Evolutionary conservation across 1,140 invertebrate genomes (phyloP).

Genomic region (Orchesella cincta): DNA sequence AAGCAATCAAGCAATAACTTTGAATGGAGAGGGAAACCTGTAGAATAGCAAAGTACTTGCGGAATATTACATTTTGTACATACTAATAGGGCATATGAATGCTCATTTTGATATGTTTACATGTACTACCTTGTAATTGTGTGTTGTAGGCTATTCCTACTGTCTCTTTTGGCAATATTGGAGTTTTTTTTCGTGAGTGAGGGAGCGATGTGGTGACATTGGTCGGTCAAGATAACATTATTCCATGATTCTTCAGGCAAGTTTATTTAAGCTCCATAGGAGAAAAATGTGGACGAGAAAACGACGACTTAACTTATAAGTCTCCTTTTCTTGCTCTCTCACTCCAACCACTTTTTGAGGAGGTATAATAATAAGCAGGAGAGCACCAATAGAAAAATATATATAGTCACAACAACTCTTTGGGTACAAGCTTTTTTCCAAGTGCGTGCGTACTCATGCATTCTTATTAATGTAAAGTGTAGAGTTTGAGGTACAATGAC

Average conservation of each 20-base stretch:
- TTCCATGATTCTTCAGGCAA: constrained; percentile 8
- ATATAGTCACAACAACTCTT: neutral
- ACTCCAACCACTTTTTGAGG: neutral
- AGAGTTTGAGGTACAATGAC: constrained; percentile 5
- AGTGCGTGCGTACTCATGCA: neutral
- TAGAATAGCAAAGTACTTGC: too few relatives aligned
- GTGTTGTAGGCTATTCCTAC: too few relatives aligned
- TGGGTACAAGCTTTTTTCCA: too few relatives aligned
- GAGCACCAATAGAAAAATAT: neutral
- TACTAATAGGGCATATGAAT: too few relatives aligned
- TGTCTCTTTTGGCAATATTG: too few relatives aligned
- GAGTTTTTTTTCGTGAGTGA: too few relatives aligned
- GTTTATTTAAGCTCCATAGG: constrained; percentile 6
- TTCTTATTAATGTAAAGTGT: neutral
- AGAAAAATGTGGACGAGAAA: neutral
- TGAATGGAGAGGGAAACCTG: too few relatives aligned
- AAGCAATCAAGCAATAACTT: neutral
- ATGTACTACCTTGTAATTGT: too few relatives aligned
- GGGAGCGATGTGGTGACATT: neutral
- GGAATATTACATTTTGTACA: too few relatives aligned
- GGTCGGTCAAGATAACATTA: constrained; percentile 17
- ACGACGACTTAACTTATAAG: neutral
- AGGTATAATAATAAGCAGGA: neutral
- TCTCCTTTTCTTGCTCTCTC: neutral
- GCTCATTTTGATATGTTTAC: too few relatives aligned